Evolutionary conservation across 2,888 invertebrate species (phyloP), one percentile per base, ranked within the genome.

Genomic region (Agapostemon virescens): DNA sequence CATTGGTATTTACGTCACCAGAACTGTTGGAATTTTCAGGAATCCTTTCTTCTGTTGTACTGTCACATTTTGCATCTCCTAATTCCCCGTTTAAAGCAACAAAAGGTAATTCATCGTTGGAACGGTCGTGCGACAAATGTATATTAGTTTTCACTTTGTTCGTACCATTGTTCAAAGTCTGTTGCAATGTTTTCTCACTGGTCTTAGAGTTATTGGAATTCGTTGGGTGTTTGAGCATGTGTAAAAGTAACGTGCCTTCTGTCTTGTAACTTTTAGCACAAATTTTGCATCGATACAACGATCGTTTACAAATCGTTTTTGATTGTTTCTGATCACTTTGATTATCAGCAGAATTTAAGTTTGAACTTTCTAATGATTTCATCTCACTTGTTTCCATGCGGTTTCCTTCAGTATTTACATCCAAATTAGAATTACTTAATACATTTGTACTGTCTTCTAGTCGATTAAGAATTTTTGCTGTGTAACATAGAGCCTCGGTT

Each of bases 231-330:
- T 55, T 64, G 4, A 33, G 36, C 15, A 79, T 33, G 15, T 79
- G 79, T 15, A 3, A 36, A 20, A 63, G n/a, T 30, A 77, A 64
- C 0, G 1, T 0, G 2, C 1, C 13, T 52, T 33, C 9, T 13
- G 1, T 49, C 30, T 23, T 64, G 64, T 63, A 79, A 7, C 2
- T 42, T 42, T 55, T 79, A 4, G 11, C 4, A 20, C 77, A 77
- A 68, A 55, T 33, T 2, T 33, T 20, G 36, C 77, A 77, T 36
- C 5, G 6, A 13, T 69, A 68, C 17, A 15, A 5, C 42, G 17
- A 52, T 6, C 6, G 1, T 33, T 23, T 15, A 36, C 15, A 7
- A 38, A 11, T 1, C 55, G 2, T 30, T 20, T 52, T 42, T 17
- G 36, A 11, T 26, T 40, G 15, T 9, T 5, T 33, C 26, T 7